Evolutionary conservation across 2,888 invertebrate species (phyloP).

Genomic region (Hyles lineata): DNA sequence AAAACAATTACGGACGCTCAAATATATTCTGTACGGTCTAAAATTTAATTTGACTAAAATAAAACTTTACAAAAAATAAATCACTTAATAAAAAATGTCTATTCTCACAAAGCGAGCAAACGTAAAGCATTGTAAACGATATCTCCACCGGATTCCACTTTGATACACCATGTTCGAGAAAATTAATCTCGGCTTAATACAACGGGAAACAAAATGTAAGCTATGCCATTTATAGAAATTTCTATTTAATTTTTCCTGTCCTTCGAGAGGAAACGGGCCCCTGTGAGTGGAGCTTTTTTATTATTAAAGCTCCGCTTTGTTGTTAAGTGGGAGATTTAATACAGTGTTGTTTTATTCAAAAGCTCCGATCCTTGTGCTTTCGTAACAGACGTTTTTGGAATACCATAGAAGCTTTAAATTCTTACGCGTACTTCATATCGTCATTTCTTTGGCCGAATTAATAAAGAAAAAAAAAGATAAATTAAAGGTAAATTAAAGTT

Average conservation of each 20-base stretch:
- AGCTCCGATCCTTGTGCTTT: not conserved
- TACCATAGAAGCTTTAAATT: not conserved
- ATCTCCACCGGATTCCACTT: conserved; percentile 11
- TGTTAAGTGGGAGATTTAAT: conserved; percentile 10
- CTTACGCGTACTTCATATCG: not conserved
- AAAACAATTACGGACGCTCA: too few species aligned
- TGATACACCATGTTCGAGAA: conserved; percentile 8
- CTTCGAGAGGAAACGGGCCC: conserved; percentile 6
- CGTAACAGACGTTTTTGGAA: not conserved
- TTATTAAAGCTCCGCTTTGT: not conserved
- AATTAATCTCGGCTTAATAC: conserved; percentile 20
- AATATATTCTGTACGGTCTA: too few species aligned
- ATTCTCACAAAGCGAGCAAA: not conserved
- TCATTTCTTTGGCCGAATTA: not conserved
- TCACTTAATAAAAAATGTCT: not conserved
- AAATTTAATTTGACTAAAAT: too few species aligned
- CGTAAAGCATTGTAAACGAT: conserved; percentile 18
- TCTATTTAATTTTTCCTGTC: conserved; percentile 21
- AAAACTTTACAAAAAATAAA: too few species aligned
- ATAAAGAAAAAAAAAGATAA: too few species aligned
- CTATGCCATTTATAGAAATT: conserved; percentile 7
- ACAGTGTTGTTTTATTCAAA: conserved; percentile 6
- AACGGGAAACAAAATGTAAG: conserved; percentile 15
- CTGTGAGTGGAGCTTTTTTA: not conserved
- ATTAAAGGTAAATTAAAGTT: too few species aligned